Conservation (phyloP, 2,888 invertebrate species). For the Fragum whitleyi region DNA sequence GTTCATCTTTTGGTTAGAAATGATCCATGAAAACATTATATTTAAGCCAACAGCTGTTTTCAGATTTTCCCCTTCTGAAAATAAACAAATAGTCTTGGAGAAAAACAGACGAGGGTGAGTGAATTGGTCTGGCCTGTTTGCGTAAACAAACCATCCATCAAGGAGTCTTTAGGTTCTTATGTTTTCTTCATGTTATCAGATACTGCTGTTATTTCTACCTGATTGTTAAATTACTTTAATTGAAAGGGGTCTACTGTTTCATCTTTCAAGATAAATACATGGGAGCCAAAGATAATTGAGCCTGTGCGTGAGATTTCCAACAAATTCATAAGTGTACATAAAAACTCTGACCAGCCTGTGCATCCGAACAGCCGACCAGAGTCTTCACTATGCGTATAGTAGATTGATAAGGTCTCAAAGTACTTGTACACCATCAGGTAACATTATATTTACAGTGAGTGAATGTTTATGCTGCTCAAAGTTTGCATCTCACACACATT, state of each 20-base stretch:
- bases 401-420: no score
- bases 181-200: background rate
- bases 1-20: no score
- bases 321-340: no score
- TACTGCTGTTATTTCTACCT: background rate
- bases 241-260: background rate
- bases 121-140: background rate
- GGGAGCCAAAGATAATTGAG: background rate
- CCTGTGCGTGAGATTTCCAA: no score
- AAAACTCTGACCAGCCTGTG: no score
- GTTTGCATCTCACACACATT: no score
- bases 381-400: no score
- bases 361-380: no score
- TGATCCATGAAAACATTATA: background rate
- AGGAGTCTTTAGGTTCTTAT: background rate
- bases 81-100: background rate
- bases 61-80: conserved; percentile 3
- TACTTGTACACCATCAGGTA: no score
- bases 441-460: no score
- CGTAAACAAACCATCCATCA: conserved; percentile 1
- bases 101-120: background rate
- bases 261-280: background rate
- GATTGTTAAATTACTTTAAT: conserved; percentile 3
- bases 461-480: no score
- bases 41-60: background rate